Evolutionary conservation across 1,140 invertebrate genomes (phyloP).

Genomic region (Hypsibius dujardini): DNA sequence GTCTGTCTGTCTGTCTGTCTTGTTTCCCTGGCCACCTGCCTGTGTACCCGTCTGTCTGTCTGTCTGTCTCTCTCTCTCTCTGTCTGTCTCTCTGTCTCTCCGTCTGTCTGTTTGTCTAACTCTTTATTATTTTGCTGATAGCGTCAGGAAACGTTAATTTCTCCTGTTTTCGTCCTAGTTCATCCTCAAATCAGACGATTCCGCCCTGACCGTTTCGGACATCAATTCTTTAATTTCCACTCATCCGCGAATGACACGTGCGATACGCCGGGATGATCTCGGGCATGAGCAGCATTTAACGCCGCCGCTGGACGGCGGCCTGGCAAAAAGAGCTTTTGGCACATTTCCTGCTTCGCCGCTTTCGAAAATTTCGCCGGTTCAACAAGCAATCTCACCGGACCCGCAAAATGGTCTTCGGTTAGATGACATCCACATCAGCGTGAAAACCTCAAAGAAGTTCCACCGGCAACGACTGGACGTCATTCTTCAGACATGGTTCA

Average conservation of each 20-base stretch:
- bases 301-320: not conserved
- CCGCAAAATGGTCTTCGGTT: constrained; percentile 28
- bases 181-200: not conserved
- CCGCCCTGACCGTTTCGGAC: too few relatives aligned
- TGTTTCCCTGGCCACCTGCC: too few relatives aligned
- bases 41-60: too few relatives aligned
- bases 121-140: too few relatives aligned
- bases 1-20: too few relatives aligned
- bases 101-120: too few relatives aligned
- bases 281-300: not conserved
- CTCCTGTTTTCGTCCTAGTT: too few relatives aligned
- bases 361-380: not conserved
- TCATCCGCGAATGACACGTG: not conserved
- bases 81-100: too few relatives aligned
- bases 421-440: constrained; percentile 75
- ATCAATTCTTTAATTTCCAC: not conserved
- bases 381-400: not conserved
- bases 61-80: too few relatives aligned
- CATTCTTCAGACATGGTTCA: constrained; percentile 79
- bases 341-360: not conserved
- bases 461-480: constrained; percentile 62
- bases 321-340: not conserved
- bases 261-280: not conserved
- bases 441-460: constrained; percentile 77
- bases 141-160: too few relatives aligned